These are phyloP conservation scores for Trachelipus rathkii DNA, from an alignment of 1,140 invertebrate species.

Conservation along the genomic window DNA sequence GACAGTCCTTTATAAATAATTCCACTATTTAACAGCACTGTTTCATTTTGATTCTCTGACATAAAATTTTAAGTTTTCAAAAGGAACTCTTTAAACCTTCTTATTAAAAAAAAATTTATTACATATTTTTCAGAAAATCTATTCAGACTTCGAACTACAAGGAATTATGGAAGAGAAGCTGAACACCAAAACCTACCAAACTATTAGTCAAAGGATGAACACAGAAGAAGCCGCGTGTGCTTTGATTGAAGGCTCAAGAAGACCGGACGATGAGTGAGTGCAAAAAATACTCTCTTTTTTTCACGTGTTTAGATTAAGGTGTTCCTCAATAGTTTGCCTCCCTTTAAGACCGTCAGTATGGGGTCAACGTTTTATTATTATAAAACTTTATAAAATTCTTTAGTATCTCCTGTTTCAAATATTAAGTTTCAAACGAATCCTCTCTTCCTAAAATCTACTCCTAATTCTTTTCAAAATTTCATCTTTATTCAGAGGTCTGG, in stretches of 20 bases:
- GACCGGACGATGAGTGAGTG: constrained; percentile 59
- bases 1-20: no score
- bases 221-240: constrained; percentile 94
- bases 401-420: background rate
- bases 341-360: no score
- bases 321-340: no score
- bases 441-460: background rate
- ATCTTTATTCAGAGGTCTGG: constrained; percentile 32
- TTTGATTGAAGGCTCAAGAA: constrained; percentile 68
- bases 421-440: background rate
- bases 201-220: constrained; percentile 85
- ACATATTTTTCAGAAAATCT: constrained; percentile 77
- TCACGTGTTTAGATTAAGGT: background rate
- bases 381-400: constrained; percentile 10
- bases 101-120: background rate
- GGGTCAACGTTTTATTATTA: background rate
- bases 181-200: constrained; percentile 95
- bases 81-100: background rate
- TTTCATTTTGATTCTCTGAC: background rate
- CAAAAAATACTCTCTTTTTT: background rate
- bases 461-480: constrained; percentile 26
- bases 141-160: constrained; percentile 97
- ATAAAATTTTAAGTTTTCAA: background rate
- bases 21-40: background rate
- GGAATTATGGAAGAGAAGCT: constrained; percentile 96